These are phyloP conservation scores for Proterorhinus semilunaris DNA, from an alignment of 2,113 vertebrate species.

Conservation along the genomic window DNA sequence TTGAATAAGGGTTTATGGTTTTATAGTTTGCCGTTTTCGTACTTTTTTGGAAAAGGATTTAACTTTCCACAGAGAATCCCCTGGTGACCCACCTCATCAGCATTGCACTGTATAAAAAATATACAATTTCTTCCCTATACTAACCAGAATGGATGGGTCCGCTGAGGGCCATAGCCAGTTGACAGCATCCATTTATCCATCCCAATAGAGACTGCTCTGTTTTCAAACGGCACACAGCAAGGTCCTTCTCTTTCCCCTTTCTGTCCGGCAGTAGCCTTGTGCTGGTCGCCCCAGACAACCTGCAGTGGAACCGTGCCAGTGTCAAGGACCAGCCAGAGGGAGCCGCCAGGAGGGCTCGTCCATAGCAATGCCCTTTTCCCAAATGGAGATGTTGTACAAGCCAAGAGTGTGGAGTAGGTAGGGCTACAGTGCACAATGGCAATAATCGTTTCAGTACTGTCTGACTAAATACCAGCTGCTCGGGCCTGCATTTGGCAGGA, in stretches of 20 bases:
- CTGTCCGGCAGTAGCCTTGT: constrained; percentile 12
- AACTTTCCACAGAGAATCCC: neutral
- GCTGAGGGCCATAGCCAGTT: neutral
- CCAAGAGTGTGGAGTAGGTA: neutral
- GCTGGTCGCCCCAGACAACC: constrained; percentile 23
- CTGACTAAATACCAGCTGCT: constrained; percentile 4
- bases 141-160: constrained; percentile 1
- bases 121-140: constrained; percentile 1
- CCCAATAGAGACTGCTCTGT: neutral
- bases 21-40: no score
- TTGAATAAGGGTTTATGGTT: neutral
- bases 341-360: constrained; percentile 17
- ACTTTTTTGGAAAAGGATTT: neutral
- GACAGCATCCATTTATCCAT: constrained; percentile 13
- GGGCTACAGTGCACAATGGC: neutral
- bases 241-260: neutral
- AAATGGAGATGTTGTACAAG: constrained; percentile 7
- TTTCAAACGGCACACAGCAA: constrained; percentile 19
- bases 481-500: neutral
- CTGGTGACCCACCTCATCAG: neutral
- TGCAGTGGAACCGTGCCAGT: constrained; percentile 12
- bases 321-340: constrained; percentile 21
- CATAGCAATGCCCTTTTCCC: constrained; percentile 11
- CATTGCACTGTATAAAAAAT: neutral
- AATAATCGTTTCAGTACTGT: neutral